phyloP scores from a whole-genome alignment of 2,888 invertebrate genomes.

The Diplazon laetatorius region DNA sequence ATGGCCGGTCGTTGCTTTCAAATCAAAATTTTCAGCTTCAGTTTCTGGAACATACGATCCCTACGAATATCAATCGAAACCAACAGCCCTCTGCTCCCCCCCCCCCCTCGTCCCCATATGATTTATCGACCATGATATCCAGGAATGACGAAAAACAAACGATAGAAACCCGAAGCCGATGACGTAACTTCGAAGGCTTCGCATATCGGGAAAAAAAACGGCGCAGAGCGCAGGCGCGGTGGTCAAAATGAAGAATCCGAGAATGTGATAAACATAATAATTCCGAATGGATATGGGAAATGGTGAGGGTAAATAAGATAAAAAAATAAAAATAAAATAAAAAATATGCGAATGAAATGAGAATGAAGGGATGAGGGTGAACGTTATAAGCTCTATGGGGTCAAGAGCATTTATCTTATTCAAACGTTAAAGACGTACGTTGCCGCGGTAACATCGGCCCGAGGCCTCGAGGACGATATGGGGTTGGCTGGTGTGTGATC shows the following conservation, averaged over 20 bases:
- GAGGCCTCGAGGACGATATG: slow-evolving; percentile 22
- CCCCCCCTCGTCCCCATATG: not conserved
- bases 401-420: slow-evolving; percentile 69
- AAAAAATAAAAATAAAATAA: slow-evolving; percentile 13
- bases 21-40: too few species aligned
- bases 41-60: too few species aligned
- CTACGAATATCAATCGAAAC: too few species aligned
- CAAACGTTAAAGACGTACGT: slow-evolving; percentile 56
- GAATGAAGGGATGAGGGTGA: not conserved
- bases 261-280: slow-evolving; percentile 4
- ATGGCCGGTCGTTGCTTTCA: too few species aligned
- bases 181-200: not conserved
- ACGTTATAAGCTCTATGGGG: slow-evolving; percentile 37
- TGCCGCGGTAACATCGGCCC: slow-evolving; percentile 16
- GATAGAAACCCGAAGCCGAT: not conserved
- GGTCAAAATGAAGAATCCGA: not conserved
- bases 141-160: not conserved
- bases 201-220: too few species aligned
- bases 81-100: too few species aligned
- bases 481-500: not conserved
- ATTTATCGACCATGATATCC: slow-evolving; percentile 8
- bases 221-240: too few species aligned
- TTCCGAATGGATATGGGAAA: not conserved
- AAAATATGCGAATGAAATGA: not conserved
- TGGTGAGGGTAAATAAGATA: slow-evolving; percentile 11